A percentile compares a stretch with the other conserved stretches of the same genome.
phyloP scores from a whole-genome alignment of 2,888 invertebrate species.

The Neoscelio sp. region DNA sequence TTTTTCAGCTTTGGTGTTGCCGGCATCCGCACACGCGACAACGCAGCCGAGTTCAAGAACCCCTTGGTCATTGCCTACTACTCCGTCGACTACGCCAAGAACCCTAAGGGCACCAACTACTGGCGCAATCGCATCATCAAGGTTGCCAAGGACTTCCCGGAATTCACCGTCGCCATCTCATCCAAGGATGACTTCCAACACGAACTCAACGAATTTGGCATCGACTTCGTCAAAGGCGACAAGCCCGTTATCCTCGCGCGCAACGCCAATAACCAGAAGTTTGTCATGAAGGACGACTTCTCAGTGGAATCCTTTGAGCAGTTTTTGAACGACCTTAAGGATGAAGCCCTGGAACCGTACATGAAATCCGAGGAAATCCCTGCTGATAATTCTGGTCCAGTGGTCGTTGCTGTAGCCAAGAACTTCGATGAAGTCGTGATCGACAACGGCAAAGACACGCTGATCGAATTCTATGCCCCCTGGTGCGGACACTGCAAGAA shows the following conservation, averaged over 20 bases:
- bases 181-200: conserved; percentile 97
- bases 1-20: conserved; percentile 93
- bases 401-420: conserved; percentile 96
- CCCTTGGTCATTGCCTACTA: conserved; percentile 97
- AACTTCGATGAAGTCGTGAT: conserved; percentile 98
- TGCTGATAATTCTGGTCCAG: conserved; percentile 91
- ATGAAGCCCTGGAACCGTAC: conserved; percentile 94
- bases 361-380: conserved; percentile 98
- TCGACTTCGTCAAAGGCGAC: conserved; percentile 93
- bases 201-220: conserved; percentile 97
- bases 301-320: conserved; percentile 92
- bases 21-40: conserved; percentile 94
- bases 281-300: conserved; percentile 94
- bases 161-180: conserved; percentile 94
- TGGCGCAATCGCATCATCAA: conserved; percentile 99
- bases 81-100: conserved; percentile 97
- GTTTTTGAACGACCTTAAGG: conserved; percentile 93
- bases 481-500: conserved; percentile 99
- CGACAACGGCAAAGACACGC: conserved; percentile 95
- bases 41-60: conserved; percentile 92
- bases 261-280: conserved; percentile 94
- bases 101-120: conserved; percentile 99
- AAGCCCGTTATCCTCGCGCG: conserved; percentile 95
- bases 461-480: conserved; percentile 99
- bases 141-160: conserved; percentile 89